phyloP scores from a whole-genome alignment of 2,888 invertebrate species.

The Candidula unifasciata region DNA sequence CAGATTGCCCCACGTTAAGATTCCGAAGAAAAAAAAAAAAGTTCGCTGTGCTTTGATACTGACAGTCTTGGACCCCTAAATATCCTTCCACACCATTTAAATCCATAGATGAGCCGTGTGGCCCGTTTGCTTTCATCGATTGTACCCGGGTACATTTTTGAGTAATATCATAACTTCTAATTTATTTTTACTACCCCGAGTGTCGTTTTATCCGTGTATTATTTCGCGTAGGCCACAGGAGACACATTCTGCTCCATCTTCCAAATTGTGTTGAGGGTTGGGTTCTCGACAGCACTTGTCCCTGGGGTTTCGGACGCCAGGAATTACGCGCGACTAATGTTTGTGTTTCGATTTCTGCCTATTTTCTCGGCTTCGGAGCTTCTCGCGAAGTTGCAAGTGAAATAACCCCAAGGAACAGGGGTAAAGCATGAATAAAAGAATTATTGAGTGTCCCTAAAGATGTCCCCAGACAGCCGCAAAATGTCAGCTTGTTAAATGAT shows the following conservation, averaged over 20 bases:
- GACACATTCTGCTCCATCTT: constrained; percentile 40
- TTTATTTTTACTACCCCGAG: constrained; percentile 38
- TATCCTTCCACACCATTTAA: neutral
- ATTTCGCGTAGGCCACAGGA: constrained; percentile 36
- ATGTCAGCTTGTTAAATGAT: constrained; percentile 56
- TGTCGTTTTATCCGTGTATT: constrained; percentile 46
- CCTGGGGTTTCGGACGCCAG: constrained; percentile 26
- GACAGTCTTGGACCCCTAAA: constrained; percentile 15
- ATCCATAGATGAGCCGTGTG: neutral
- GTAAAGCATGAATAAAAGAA: constrained; percentile 48
- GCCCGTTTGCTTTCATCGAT: constrained; percentile 15
- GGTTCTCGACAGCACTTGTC: constrained; percentile 37
- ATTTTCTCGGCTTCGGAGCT: constrained; percentile 24
- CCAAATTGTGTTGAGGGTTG: constrained; percentile 50
- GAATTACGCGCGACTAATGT: constrained; percentile 47
- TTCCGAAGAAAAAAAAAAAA: neutral
- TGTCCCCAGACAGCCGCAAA: constrained; percentile 41
- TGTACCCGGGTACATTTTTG: constrained; percentile 27
- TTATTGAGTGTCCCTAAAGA: constrained; percentile 45
- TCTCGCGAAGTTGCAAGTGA: constrained; percentile 43
- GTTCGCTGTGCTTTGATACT: neutral
- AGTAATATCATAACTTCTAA: constrained; percentile 43
- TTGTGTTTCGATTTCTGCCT: constrained; percentile 38
- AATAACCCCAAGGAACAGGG: constrained; percentile 46
- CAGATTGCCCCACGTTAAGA: constrained; percentile 17